Percentiles rank a stretch among this genome's conserved stretches.
Evolutionary conservation across 1,140 invertebrate genomes (phyloP).

Genomic region (Zophobas morio): DNA sequence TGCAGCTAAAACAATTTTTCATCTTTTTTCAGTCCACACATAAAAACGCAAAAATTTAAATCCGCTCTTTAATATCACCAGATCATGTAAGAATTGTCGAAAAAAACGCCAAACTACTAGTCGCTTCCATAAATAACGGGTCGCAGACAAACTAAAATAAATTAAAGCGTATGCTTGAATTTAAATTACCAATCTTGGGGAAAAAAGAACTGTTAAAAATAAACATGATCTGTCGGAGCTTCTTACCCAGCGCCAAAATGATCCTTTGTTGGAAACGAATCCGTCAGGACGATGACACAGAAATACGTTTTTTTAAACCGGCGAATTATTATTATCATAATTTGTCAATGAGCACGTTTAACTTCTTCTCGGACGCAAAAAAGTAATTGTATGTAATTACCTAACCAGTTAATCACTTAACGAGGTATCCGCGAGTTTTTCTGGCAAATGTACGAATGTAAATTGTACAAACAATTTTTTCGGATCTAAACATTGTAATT

Average conservation of each 20-base stretch:
- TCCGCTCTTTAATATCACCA: neutral
- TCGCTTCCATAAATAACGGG: neutral
- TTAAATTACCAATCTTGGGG: neutral
- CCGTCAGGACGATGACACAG: neutral
- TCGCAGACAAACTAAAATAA: neutral
- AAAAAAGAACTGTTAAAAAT: neutral
- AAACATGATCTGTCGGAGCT: neutral
- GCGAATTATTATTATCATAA: conserved; percentile 27
- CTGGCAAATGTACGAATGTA: conserved; percentile 22
- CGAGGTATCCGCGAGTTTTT: conserved; percentile 34
- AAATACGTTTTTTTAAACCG: conserved; percentile 24
- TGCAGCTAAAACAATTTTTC: neutral
- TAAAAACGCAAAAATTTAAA: neutral
- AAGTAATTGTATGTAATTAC: conserved; percentile 37
- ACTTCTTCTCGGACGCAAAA: neutral
- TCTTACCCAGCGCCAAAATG: neutral
- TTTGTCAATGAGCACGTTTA: conserved; percentile 23
- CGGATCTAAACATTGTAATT: conserved; percentile 11
- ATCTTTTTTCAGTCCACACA: neutral
- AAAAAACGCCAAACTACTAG: neutral
- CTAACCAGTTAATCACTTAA: conserved; percentile 41
- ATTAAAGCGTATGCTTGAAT: neutral
- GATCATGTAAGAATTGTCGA: neutral
- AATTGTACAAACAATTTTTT: conserved; percentile 38
- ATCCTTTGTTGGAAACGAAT: neutral